phyloP scores from a whole-genome alignment of 2,797 vertebrate species.

The Pangasius larnaudii region DNA sequence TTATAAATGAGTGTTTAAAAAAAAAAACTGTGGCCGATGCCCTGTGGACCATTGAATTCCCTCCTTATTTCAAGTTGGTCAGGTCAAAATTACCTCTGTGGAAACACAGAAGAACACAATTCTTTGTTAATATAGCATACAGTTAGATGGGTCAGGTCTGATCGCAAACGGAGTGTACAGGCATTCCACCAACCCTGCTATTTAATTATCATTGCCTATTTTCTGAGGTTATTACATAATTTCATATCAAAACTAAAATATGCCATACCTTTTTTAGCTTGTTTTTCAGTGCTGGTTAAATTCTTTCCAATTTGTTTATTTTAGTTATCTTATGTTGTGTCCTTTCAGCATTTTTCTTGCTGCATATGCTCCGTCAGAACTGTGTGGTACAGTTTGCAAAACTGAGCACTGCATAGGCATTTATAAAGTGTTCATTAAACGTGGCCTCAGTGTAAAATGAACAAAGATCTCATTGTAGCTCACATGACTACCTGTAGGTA shows the following conservation, averaged over 20 bases:
- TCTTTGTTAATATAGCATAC: neutral
- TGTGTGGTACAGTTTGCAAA: neutral
- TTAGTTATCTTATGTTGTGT: neutral
- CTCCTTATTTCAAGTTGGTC: neutral
- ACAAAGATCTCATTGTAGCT: neutral
- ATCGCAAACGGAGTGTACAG: neutral
- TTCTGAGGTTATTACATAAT: neutral
- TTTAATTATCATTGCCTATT: neutral
- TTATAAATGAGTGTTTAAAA: neutral
- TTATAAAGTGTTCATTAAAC: neutral
- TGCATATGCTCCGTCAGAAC: neutral
- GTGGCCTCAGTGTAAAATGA: no score
- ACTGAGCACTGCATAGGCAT: no score
- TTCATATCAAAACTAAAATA: neutral
- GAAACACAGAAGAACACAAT: neutral
- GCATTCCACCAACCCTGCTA: neutral
- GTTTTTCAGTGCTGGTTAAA: neutral
- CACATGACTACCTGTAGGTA: neutral
- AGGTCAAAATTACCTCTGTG: neutral
- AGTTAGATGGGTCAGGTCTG: neutral
- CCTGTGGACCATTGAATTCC: neutral
- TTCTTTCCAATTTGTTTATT: neutral
- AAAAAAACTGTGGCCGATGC: slow-evolving; percentile 12
- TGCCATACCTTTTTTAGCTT: neutral
- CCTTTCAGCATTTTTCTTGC: neutral